Evolutionary conservation across 2,888 invertebrate genomes (phyloP).

Genomic region (Agonopterix arenella): DNA sequence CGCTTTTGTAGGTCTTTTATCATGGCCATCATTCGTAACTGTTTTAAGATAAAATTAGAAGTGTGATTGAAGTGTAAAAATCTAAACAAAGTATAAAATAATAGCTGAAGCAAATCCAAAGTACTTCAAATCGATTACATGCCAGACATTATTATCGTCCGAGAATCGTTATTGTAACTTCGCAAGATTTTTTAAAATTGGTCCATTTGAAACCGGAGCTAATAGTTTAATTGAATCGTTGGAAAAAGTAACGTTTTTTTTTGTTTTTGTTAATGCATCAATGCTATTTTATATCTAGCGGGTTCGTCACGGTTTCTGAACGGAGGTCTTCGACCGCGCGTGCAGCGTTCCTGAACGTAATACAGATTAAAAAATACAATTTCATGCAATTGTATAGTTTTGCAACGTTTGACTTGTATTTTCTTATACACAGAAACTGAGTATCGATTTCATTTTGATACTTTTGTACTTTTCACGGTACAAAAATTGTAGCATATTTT

Average conservation of each 20-base stretch:
- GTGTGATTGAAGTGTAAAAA: neutral
- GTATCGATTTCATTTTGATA: too few relatives aligned
- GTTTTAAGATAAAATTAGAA: too few relatives aligned
- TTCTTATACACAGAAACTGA: too few relatives aligned
- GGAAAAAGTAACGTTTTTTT: constrained; percentile 15
- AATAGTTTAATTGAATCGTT: constrained; percentile 17
- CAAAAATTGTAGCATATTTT: too few relatives aligned
- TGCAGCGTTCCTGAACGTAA: constrained; percentile 16
- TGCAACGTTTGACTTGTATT: neutral
- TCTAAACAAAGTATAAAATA: neutral
- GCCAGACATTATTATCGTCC: too few relatives aligned
- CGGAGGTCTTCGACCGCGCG: constrained; percentile 20
- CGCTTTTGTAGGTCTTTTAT: neutral
- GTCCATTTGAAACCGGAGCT: constrained; percentile 13
- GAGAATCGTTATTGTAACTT: neutral
- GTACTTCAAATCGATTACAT: too few relatives aligned
- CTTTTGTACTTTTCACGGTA: too few relatives aligned
- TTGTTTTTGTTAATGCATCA: constrained; percentile 11
- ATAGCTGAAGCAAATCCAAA: neutral
- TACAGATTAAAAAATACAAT: neutral
- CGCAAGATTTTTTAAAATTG: neutral
- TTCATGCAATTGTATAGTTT: neutral
- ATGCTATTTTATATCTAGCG: constrained; percentile 9
- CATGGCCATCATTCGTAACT: neutral
- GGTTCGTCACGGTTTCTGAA: constrained; percentile 21